Conservation (phyloP, 2,888 invertebrate species). For the Cheilosia grossa region DNA sequence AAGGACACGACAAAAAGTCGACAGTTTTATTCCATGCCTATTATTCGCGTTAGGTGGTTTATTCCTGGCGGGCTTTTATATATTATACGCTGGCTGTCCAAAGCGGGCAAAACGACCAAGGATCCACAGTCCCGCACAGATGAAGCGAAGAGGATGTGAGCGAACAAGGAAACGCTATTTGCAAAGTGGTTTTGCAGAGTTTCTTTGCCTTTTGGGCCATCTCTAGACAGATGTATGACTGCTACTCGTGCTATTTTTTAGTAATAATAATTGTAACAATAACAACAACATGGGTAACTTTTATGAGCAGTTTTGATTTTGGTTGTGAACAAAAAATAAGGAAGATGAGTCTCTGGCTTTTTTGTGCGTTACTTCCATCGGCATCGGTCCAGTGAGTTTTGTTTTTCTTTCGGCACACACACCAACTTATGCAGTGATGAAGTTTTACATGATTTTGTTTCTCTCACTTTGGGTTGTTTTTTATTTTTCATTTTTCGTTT, state of each 20-base stretch:
- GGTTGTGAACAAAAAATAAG: neutral
- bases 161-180: constrained; percentile 68
- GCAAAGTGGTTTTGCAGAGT: constrained; percentile 61
- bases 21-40: constrained; percentile 74
- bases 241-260: constrained; percentile 15
- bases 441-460: constrained; percentile 40
- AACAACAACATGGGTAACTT: constrained; percentile 53
- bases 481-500: constrained; percentile 2
- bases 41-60: constrained; percentile 71
- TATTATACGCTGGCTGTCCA: constrained; percentile 55
- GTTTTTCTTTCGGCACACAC: neutral
- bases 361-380: neutral
- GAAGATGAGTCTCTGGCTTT: neutral
- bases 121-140: constrained; percentile 12
- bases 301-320: constrained; percentile 58
- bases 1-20: constrained; percentile 66
- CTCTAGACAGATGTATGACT: constrained; percentile 41
- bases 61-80: constrained; percentile 47
- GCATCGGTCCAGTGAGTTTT: constrained; percentile 23
- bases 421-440: neutral
- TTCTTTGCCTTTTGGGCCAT: constrained; percentile 22
- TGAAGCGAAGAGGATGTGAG: constrained; percentile 32
- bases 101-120: constrained; percentile 22
- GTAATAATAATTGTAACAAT: constrained; percentile 53
- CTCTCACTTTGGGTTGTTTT: constrained; percentile 35